phyloP scores from a whole-genome alignment of 2,797 vertebrate species.

The Brachyrhaphis roseni region DNA sequence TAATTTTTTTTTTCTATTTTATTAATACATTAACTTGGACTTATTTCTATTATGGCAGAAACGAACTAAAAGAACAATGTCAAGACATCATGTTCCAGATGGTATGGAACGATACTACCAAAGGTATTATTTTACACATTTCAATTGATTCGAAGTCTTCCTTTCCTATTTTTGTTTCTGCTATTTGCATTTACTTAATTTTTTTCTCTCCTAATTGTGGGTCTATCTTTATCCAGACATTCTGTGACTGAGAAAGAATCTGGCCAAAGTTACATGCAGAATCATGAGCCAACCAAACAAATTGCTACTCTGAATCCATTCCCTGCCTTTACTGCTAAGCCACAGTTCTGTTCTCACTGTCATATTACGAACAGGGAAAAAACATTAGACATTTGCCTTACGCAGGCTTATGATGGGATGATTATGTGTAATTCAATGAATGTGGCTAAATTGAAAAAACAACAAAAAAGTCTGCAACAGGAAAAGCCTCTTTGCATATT shows the following conservation, averaged over 20 bases:
- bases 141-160: slow-evolving; percentile 1
- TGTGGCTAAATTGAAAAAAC: slow-evolving; percentile 50
- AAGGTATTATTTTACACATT: slow-evolving; percentile 70
- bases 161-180: slow-evolving; percentile 24
- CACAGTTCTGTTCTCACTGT: slow-evolving; percentile 61
- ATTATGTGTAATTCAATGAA: slow-evolving; percentile 78
- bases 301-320: slow-evolving; percentile 72
- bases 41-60: slow-evolving; percentile 82
- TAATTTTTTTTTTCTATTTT: background rate
- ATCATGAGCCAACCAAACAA: slow-evolving; percentile 73
- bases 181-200: slow-evolving; percentile 1
- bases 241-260: slow-evolving; percentile 28
- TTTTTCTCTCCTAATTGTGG: slow-evolving; percentile 2
- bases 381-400: slow-evolving; percentile 66
- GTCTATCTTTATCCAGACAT: slow-evolving; percentile 29
- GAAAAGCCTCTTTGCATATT: slow-evolving; percentile 73
- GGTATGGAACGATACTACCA: slow-evolving; percentile 89
- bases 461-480: slow-evolving; percentile 48
- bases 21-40: background rate
- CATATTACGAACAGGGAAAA: slow-evolving; percentile 51
- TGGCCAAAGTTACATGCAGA: slow-evolving; percentile 56
- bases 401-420: slow-evolving; percentile 69
- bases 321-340: slow-evolving; percentile 78
- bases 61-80: slow-evolving; percentile 92
- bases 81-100: slow-evolving; percentile 88